Base-by-base conservation (phyloP, 23 tunicate genomes). In the Phallusia fumigata region DNA sequence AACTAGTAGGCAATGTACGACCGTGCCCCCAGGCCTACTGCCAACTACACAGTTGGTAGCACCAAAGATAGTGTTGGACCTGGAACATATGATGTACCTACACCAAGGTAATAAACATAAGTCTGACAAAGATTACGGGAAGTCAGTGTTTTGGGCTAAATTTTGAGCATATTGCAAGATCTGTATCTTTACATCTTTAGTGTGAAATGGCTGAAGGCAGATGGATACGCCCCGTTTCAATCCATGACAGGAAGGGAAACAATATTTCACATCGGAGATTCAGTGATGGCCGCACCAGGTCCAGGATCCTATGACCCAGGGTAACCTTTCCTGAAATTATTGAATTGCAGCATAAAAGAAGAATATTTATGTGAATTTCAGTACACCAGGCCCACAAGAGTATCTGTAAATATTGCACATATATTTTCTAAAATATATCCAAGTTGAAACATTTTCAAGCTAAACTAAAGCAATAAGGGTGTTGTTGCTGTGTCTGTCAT, bases 221-320 rank as follows among this genome's bases (percentile, higher is more conserved):
- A 94, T 82, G 91, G 91, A 0, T 94, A 94, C 79, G 98, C 98
- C 36, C 98, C 98, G 6, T 94, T 94, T 75, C 93, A 85, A 50
- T 94, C 98, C 45, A 94, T 94, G 94, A 79, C 95, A 0, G 94
- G 91, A 2, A 85, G 98, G 75, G 98, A 89, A 86, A 86, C 94
- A 13, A 40, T 89, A 75, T 94, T 94, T 82, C 89, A 89, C 36
- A 89, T 86, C 44, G 90, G 93, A 0, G 93, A 88, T 53, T 93
- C 97, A 32, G 90, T 85, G 44, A 82, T 94, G 87, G 90, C 94
- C 2, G 94, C 98, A 1, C 98, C 98, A 0, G 98, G 98, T 26
- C 98, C 98, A 40, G 98, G 98, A 53, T 90, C 98, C 31, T 94
- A 94, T 79, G 98, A 94, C 45, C 90, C 91, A 0, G 65, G 40